Conservation (phyloP, 2,888 invertebrate species). For the Pristionchus japonicus region DNA sequence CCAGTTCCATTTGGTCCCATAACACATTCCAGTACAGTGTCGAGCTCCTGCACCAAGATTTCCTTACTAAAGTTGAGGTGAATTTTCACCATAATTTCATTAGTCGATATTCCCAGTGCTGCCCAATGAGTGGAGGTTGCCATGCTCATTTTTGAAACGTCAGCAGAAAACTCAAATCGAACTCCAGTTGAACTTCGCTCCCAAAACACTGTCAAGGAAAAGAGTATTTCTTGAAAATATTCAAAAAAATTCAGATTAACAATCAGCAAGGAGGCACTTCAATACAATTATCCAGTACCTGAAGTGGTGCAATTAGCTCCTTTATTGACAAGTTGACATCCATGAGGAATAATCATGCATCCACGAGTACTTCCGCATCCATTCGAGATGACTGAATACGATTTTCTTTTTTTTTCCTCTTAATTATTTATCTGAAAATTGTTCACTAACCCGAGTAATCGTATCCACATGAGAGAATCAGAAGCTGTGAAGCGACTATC, state of each 20-base stretch:
- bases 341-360: conserved; percentile 28
- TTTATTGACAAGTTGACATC: conserved; percentile 7
- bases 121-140: not conserved
- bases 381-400: not conserved
- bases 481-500: not conserved
- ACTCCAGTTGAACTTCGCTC: not conserved
- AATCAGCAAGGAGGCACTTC: not conserved
- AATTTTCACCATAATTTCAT: conserved; percentile 40
- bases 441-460: not conserved
- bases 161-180: conserved; percentile 27
- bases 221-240: too few species aligned
- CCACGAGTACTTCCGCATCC: conserved; percentile 33
- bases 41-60: conserved; percentile 18
- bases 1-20: not conserved
- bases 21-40: conserved; percentile 40
- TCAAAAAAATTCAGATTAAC: not conserved
- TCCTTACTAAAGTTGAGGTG: too few species aligned
- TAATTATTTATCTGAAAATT: not conserved
- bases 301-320: conserved; percentile 40
- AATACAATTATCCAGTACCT: not conserved
- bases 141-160: conserved; percentile 3
- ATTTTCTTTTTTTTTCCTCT: not conserved
- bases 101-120: conserved; percentile 37
- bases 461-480: not conserved
- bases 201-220: not conserved